phyloP scores from a whole-genome alignment of 1,140 invertebrate genomes.

The Drosophila dunni region DNA sequence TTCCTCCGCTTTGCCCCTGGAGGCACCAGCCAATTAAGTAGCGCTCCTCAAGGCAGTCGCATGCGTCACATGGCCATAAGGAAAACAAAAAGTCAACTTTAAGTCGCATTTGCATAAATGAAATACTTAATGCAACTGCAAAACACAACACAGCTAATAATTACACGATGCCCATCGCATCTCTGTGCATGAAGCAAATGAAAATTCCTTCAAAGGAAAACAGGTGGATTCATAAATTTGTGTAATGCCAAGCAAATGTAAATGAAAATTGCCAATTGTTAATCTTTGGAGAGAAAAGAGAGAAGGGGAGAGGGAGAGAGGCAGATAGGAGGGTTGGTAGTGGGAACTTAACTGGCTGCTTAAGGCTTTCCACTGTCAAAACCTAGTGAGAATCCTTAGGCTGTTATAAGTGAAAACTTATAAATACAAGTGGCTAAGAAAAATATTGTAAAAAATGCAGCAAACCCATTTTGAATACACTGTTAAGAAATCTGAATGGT shows the following conservation, averaged over 20 bases:
- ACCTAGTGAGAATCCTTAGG: constrained; percentile 55
- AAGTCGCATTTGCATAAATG: constrained; percentile 70
- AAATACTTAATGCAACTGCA: constrained; percentile 34
- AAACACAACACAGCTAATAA: constrained; percentile 42
- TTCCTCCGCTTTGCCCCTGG: not conserved
- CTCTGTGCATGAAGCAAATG: constrained; percentile 13
- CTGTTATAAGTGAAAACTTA: constrained; percentile 68
- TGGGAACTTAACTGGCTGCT: not conserved
- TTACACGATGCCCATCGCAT: constrained; percentile 29
- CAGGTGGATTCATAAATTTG: constrained; percentile 64
- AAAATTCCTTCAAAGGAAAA: constrained; percentile 39
- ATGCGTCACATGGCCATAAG: constrained; percentile 67
- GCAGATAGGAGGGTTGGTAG: too few species aligned
- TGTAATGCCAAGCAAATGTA: constrained; percentile 78
- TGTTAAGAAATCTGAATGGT: too few species aligned
- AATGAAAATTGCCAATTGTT: constrained; percentile 72
- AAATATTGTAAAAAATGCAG: constrained; percentile 24
- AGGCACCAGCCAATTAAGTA: constrained; percentile 37
- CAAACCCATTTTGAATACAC: too few species aligned
- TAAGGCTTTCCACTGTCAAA: constrained; percentile 19
- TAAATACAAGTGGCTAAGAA: constrained; percentile 54
- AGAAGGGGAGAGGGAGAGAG: too few species aligned
- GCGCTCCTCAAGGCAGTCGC: constrained; percentile 49
- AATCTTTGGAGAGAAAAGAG: not conserved
- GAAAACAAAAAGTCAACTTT: constrained; percentile 60